A percentile compares a stretch with the other conserved stretches of the same genome.
phyloP scores from a whole-genome alignment of 2,888 invertebrate genomes.

The Drosophila conformis region DNA sequence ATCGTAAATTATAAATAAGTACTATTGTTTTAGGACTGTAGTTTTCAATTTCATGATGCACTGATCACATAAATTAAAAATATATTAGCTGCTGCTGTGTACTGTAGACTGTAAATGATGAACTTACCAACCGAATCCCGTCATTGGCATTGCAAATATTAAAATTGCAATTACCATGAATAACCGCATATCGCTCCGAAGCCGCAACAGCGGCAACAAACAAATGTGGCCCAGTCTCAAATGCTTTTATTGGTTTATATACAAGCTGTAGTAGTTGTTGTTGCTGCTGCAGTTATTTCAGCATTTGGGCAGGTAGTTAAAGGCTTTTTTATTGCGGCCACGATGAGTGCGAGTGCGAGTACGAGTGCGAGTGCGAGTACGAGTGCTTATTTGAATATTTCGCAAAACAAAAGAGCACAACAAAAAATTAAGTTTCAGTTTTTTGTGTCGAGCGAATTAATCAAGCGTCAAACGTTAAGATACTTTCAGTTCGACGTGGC shows the following conservation, averaged over 20 bases:
- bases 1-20: background rate
- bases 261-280: slow-evolving; percentile 28
- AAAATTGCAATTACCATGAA: slow-evolving; percentile 93
- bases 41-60: background rate
- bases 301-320: slow-evolving; percentile 70
- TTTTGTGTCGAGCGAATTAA: slow-evolving; percentile 66
- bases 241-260: slow-evolving; percentile 45
- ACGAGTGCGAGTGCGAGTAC: slow-evolving; percentile 44
- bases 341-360: slow-evolving; percentile 16
- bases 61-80: background rate
- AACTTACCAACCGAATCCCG: slow-evolving; percentile 95
- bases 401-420: slow-evolving; percentile 20
- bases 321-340: slow-evolving; percentile 60
- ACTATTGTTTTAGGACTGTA: background rate
- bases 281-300: slow-evolving; percentile 30
- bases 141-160: slow-evolving; percentile 94
- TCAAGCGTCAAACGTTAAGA: slow-evolving; percentile 59
- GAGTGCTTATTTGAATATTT: slow-evolving; percentile 63
- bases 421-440: slow-evolving; percentile 33
- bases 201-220: slow-evolving; percentile 76
- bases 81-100: background rate
- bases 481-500: slow-evolving; percentile 44
- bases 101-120: slow-evolving; percentile 14
- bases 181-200: slow-evolving; percentile 88
- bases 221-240: slow-evolving; percentile 70